Conservation (phyloP, 2,797 vertebrate genomes). For the Melanotaenia parkinsoni region DNA sequence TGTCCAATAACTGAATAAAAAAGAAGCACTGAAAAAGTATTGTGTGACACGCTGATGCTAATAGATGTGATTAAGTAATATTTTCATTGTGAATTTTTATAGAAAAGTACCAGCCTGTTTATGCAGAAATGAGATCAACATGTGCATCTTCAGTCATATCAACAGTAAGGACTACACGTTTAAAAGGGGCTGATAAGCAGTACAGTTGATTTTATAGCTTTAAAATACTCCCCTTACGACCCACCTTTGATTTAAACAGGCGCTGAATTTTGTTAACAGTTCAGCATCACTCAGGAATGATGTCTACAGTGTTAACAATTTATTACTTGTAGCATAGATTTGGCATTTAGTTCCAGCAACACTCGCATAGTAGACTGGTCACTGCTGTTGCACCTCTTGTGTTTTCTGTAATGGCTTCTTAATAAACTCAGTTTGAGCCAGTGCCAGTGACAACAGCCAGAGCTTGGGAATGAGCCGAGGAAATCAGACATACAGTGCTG, state of each 20-base stretch:
- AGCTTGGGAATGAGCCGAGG: slow-evolving; percentile 18
- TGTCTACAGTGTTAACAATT: not conserved
- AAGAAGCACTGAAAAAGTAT: too few species aligned
- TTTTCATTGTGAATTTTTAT: not conserved
- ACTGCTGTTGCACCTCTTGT: slow-evolving; percentile 10
- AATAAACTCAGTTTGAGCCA: slow-evolving; percentile 51
- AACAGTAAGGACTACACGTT: not conserved
- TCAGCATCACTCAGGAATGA: not conserved
- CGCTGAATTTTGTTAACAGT: not conserved
- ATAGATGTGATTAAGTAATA: not conserved
- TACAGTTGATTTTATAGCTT: not conserved
- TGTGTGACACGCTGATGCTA: too few species aligned
- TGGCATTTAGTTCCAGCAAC: slow-evolving; percentile 8
- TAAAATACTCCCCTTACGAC: not conserved
- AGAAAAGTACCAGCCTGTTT: not conserved
- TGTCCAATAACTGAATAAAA: too few species aligned
- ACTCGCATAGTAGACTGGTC: slow-evolving; percentile 18
- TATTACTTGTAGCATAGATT: not conserved
- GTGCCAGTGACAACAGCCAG: slow-evolving; percentile 45
- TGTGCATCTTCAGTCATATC: not conserved
- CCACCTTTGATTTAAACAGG: not conserved
- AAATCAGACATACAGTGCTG: slow-evolving; percentile 20
- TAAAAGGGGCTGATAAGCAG: not conserved
- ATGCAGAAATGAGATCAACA: not conserved
- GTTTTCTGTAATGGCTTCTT: slow-evolving; percentile 37